Percentiles rank a stretch among this genome's conserved stretches.
phyloP scores from a whole-genome alignment of 2,797 vertebrate species.

The Kryptolebias ocellatus region DNA sequence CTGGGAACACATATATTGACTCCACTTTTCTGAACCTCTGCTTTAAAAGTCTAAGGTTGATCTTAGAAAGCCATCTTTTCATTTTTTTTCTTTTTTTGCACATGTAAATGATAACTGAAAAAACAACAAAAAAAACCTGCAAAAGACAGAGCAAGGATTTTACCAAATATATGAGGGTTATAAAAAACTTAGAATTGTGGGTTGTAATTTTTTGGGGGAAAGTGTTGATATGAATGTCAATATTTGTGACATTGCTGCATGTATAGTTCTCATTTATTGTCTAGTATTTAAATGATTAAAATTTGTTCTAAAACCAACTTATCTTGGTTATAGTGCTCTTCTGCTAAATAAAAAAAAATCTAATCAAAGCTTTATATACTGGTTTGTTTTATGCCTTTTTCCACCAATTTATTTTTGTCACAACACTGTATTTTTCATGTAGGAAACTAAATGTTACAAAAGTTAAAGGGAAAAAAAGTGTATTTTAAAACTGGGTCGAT shows the following conservation, averaged over 20 bases:
- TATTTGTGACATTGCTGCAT: conserved; percentile 1
- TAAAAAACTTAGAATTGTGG: no score
- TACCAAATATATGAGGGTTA: conserved; percentile 1
- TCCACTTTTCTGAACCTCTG: conserved; percentile 24
- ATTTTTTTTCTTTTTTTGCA: conserved; percentile 27
- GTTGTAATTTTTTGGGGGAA: conserved; percentile 3
- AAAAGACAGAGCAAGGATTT: conserved; percentile 8
- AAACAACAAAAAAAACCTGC: conserved; percentile 30
- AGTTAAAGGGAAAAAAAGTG: background rate
- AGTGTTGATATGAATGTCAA: background rate
- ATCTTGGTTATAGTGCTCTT: no score
- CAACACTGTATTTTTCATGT: background rate
- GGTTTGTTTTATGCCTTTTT: no score
- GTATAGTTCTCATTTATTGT: background rate
- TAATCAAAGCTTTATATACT: no score
- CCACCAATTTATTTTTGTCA: no score
- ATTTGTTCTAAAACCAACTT: no score
- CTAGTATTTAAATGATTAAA: no score
- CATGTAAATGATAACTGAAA: conserved; percentile 43
- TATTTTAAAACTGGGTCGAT: background rate
- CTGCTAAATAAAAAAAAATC: no score
- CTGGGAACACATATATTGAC: conserved; percentile 47
- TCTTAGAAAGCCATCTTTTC: conserved; percentile 53
- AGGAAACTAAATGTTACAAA: background rate
- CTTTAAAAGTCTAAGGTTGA: conserved; percentile 51